Conservation (phyloP, 2,113 vertebrate genomes). For the Megaceryle torquata region DNA sequence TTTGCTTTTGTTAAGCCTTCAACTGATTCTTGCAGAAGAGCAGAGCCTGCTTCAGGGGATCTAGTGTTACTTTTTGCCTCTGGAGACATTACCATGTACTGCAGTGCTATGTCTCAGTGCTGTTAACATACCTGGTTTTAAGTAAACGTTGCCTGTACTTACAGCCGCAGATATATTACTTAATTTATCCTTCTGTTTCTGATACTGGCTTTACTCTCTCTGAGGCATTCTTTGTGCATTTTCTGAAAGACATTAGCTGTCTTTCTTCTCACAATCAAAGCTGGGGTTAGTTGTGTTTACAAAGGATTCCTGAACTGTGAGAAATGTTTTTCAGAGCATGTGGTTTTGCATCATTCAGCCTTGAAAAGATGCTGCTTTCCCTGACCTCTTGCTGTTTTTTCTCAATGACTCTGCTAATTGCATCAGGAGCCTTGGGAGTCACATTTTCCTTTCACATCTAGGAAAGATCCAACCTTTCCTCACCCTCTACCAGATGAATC, state of each 20-base stretch:
- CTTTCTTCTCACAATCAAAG: not conserved
- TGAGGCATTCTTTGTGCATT: not conserved
- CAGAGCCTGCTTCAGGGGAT: not conserved
- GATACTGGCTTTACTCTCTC: not conserved
- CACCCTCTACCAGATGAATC: not conserved
- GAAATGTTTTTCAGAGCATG: conserved; percentile 20
- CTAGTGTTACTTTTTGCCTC: not conserved
- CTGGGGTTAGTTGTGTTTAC: not conserved
- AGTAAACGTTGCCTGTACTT: not conserved
- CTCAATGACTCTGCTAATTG: not conserved
- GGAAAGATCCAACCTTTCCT: conserved; percentile 21
- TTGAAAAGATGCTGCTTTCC: conserved; percentile 36
- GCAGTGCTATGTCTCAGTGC: not conserved
- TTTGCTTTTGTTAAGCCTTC: not conserved
- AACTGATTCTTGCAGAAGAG: not conserved
- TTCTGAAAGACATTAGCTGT: not conserved
- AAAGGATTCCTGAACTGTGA: conserved; percentile 26
- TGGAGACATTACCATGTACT: not conserved
- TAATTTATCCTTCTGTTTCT: not conserved
- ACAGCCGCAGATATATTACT: not conserved
- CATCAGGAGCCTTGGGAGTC: conserved; percentile 17
- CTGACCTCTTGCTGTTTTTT: conserved; percentile 6
- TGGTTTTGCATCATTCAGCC: not conserved
- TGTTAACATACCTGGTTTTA: not conserved
- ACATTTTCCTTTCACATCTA: conserved; percentile 22